phyloP scores from a whole-genome alignment of 2,888 invertebrate genomes.

The Melanophora roralis region DNA sequence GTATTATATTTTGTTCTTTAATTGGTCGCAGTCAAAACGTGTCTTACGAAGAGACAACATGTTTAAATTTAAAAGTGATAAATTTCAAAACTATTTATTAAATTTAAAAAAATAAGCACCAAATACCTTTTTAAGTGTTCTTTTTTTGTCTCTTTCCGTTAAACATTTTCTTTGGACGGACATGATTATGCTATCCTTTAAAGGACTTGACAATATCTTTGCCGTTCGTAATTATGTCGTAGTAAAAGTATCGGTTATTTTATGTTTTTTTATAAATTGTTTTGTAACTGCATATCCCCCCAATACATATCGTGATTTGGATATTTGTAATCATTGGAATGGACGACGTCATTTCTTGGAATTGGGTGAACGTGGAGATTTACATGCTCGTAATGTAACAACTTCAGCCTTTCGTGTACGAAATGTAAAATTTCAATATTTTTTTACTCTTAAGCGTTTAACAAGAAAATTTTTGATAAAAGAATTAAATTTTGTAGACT shows the following conservation, averaged over 20 bases:
- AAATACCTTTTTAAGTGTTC: constrained; percentile 18
- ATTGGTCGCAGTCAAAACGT: constrained; percentile 67
- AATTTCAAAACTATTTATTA: constrained; percentile 4
- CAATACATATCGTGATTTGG: constrained; percentile 73
- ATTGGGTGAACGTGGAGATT: constrained; percentile 76
- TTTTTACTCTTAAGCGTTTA: not conserved
- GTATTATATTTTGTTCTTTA: constrained; percentile 70
- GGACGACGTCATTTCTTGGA: constrained; percentile 77
- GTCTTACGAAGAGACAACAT: constrained; percentile 67
- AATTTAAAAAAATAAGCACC: constrained; percentile 9
- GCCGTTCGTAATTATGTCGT: constrained; percentile 22
- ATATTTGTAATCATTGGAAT: constrained; percentile 77
- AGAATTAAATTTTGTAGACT: constrained; percentile 64
- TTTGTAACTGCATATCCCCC: constrained; percentile 68
- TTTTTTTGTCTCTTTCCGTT: constrained; percentile 11
- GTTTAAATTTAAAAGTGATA: constrained; percentile 56
- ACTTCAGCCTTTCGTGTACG: constrained; percentile 75
- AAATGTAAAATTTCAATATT: constrained; percentile 36
- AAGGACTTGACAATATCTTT: constrained; percentile 31
- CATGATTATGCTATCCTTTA: constrained; percentile 38
- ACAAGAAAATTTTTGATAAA: constrained; percentile 7
- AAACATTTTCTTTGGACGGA: constrained; percentile 9
- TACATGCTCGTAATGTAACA: constrained; percentile 75
- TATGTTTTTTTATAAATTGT: constrained; percentile 41
- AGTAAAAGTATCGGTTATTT: constrained; percentile 34